Percentiles rank a stretch among this genome's conserved stretches.
phyloP scores from a whole-genome alignment of 2,888 invertebrate genomes.

The Andrena flavipes region DNA sequence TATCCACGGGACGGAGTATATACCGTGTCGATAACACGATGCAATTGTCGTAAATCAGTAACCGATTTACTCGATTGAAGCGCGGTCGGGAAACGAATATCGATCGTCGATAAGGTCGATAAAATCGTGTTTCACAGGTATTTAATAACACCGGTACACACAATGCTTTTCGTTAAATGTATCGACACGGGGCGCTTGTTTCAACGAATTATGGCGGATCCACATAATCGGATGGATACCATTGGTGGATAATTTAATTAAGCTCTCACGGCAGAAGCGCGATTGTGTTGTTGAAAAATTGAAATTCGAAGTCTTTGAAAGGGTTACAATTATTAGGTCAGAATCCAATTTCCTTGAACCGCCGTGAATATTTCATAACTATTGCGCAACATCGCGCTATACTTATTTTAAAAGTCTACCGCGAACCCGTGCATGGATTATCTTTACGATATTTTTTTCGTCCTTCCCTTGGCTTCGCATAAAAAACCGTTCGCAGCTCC shows the following conservation, averaged over 20 bases:
- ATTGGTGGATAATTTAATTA: constrained; percentile 17
- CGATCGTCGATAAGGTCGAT: constrained; percentile 55
- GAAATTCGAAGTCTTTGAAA: background rate
- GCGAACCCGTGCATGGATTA: background rate
- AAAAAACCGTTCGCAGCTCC: too few relatives aligned
- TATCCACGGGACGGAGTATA: background rate
- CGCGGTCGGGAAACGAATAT: constrained; percentile 11
- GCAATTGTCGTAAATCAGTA: background rate
- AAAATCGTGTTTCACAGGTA: background rate
- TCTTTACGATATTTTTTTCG: background rate
- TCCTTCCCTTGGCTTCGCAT: background rate
- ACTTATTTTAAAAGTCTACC: constrained; percentile 2
- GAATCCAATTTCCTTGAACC: constrained; percentile 33
- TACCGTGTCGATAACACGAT: background rate
- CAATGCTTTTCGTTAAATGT: background rate
- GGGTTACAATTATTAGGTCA: constrained; percentile 15
- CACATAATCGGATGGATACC: constrained; percentile 11
- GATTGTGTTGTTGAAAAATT: background rate
- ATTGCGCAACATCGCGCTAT: constrained; percentile 15
- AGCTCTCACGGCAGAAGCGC: background rate
- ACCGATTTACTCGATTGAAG: constrained; percentile 1
- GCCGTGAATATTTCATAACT: constrained; percentile 39
- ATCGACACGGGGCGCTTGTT: background rate
- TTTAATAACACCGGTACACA: background rate
- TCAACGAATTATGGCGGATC: background rate